phyloP scores from a whole-genome alignment of 2,888 invertebrate genomes.

The Cheilosia variabilis region DNA sequence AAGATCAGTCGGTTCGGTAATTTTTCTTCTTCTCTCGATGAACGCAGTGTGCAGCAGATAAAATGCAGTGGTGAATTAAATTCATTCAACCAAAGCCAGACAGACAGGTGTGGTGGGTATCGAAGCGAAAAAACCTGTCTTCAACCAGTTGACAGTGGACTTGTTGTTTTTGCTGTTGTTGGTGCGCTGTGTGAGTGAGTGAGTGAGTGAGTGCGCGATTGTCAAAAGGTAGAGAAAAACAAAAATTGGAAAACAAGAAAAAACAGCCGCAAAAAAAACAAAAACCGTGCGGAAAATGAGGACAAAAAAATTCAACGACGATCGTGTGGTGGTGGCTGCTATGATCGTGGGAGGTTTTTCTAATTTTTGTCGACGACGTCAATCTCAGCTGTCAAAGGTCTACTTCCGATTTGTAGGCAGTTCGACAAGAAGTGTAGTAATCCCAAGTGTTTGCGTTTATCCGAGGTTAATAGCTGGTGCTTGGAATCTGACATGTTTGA shows the following conservation, averaged over 20 bases:
- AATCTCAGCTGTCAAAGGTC: slow-evolving; percentile 56
- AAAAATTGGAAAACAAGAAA: slow-evolving; percentile 2
- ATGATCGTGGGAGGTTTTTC: slow-evolving; percentile 50
- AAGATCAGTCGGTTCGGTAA: slow-evolving; percentile 35
- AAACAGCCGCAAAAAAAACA: neutral
- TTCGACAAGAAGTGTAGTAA: slow-evolving; percentile 35
- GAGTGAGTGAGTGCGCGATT: slow-evolving; percentile 15
- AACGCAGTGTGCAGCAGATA: slow-evolving; percentile 41
- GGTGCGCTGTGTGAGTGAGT: neutral
- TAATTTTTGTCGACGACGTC: slow-evolving; percentile 1
- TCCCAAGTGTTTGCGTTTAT: slow-evolving; percentile 60
- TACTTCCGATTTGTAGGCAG: slow-evolving; percentile 65
- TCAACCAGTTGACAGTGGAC: slow-evolving; percentile 45
- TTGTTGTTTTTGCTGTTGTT: slow-evolving; percentile 11
- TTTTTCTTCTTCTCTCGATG: neutral
- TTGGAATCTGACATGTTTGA: slow-evolving; percentile 63
- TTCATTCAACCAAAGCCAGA: slow-evolving; percentile 47
- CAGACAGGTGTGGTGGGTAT: slow-evolving; percentile 69
- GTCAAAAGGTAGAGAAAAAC: slow-evolving; percentile 41
- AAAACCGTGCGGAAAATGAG: slow-evolving; percentile 30
- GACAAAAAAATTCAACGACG: slow-evolving; percentile 1
- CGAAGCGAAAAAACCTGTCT: slow-evolving; percentile 56
- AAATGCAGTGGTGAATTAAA: slow-evolving; percentile 21
- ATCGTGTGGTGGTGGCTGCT: slow-evolving; percentile 3
- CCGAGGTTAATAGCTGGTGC: slow-evolving; percentile 57